Evolutionary conservation across 2,888 invertebrate species (phyloP), one percentile per base, ranked within the genome.

Genomic region (Serripes groenlandicus): DNA sequence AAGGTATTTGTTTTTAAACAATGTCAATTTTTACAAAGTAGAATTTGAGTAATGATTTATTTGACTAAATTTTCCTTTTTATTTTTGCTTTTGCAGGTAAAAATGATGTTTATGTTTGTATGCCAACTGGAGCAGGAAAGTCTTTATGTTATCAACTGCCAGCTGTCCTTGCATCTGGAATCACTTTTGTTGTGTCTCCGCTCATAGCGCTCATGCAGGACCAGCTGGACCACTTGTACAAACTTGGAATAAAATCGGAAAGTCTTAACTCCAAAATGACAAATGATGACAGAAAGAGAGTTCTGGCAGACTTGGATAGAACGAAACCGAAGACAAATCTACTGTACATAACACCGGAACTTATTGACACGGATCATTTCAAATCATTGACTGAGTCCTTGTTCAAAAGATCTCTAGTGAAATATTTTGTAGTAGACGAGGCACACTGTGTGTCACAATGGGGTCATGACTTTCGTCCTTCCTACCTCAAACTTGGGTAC

Each of bases 51-150:
- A 28, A 62, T 5, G 30, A 28, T 7, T 30, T 15, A 28, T 7
- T 28, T 4, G 28, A 28, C 3, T 28, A 28, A 7, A 62, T 62
- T 62, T 18, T 30, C 11, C 18, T 23, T 3, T 32, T 15, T 9
- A 15, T 34, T 28, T n/a, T 56, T 56, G 21, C 23, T 70, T 54
- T 92, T 92, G 64, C 89, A 95, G 95, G 95, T 4, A 89, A 97
- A 90, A 96, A 96, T 91, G 99, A 99, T 96, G 97, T 99, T 0
- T 98, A 97, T 94, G 97, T 99, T 18, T 98, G 98, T 86, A 99
- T 99, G 98, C 99, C 99, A 1, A 99, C 99, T 5, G 99, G 99
- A 49, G 95, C 95, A 52, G 99, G 99, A 54, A 99, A 99, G 95
- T 99, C 99, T 0, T 95, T 99, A 28, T 99, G 99, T 95, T 99